Percentiles rank a stretch among this genome's conserved stretches.
These are phyloP conservation scores for Eptesicus fuscus DNA, from an alignment of 2,113 vertebrate species.

Conservation along the genomic window DNA sequence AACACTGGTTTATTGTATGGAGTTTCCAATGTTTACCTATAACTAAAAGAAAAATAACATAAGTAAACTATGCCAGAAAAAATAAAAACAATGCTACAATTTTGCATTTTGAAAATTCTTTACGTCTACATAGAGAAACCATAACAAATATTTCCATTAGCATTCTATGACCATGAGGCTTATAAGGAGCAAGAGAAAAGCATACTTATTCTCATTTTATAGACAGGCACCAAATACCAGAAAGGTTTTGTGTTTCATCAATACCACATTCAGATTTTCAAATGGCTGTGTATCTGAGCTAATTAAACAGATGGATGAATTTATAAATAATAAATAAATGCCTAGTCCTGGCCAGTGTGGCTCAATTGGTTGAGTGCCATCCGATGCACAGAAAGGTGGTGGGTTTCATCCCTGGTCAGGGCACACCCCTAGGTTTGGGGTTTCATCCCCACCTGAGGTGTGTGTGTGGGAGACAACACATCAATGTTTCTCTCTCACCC, in stretches of 20 bases:
- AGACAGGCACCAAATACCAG: not conserved
- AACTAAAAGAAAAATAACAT: constrained; percentile 62
- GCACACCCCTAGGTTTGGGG: not conserved
- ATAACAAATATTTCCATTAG: not conserved
- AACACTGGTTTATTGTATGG: constrained; percentile 61
- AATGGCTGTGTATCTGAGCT: not conserved
- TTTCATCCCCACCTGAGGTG: not conserved
- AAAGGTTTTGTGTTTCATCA: not conserved
- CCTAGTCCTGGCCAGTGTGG: not conserved
- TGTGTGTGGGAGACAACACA: not conserved
- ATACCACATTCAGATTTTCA: constrained; percentile 22
- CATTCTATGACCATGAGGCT: not conserved
- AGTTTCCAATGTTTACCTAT: constrained; percentile 74
- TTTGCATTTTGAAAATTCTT: constrained; percentile 20
- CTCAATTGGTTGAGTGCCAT: not conserved
- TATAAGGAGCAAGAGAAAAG: constrained; percentile 2
- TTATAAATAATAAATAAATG: constrained; percentile 20
- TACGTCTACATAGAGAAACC: constrained; percentile 15
- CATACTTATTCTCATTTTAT: constrained; percentile 18
- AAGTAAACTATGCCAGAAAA: constrained; percentile 17
- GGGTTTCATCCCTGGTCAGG: not conserved
- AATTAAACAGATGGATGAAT: not conserved
- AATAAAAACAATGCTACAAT: constrained; percentile 3
- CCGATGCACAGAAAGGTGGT: not conserved
- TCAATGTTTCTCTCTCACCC: not conserved